Evolutionary conservation across 2,113 vertebrate genomes (phyloP), one percentile per base, ranked within the genome.

Genomic region (Engraulis encrasicolus): DNA sequence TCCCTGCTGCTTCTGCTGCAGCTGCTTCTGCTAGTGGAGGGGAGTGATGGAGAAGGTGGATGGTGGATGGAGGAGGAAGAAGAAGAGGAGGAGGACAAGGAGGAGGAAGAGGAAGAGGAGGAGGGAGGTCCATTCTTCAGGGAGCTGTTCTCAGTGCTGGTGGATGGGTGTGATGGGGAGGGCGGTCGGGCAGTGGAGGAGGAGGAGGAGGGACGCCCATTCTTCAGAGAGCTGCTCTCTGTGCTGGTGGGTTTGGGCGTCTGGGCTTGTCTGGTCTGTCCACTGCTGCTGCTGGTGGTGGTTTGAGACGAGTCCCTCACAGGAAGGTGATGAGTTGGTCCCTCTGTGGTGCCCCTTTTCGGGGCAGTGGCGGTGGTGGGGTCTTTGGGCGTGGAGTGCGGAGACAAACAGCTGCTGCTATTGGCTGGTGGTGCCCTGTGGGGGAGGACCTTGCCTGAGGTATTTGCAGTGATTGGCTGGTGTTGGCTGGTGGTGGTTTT

Each of bases 101-200:
- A n/a, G n/a, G n/a, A n/a, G n/a, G n/a, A n/a, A n/a, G n/a, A n/a
- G n/a, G n/a, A n/a, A n/a, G n/a, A n/a, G n/a, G n/a, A n/a, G n/a
- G n/a, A n/a, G n/a, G n/a, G n/a, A n/a, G n/a, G n/a, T n/a, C n/a
- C n/a, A n/a, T n/a, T n/a, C n/a, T n/a, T n/a, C n/a, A n/a, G 40
- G 40, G 40, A 45, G 40, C 40, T 45, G 40, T 74, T n/a, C 20
- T 40, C 79, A 15, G 61, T 66, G 92, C 93, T 87, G 86, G 93
- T 93, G 92, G 92, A 17, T 31, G 93, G 71, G 93, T 93, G 90
- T 94, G 88, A 52, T 91, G 88, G 66, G 91, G 91, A 38, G 89
- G 66, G 85, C 94, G 34, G 50, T n/a, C n/a, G n/a, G n/a, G n/a
- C n/a, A n/a, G n/a, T n/a, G n/a, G n/a, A n/a, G n/a, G n/a, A n/a